phyloP scores from a whole-genome alignment of 2,888 invertebrate genomes.

The Drosophila picticornis region DNA sequence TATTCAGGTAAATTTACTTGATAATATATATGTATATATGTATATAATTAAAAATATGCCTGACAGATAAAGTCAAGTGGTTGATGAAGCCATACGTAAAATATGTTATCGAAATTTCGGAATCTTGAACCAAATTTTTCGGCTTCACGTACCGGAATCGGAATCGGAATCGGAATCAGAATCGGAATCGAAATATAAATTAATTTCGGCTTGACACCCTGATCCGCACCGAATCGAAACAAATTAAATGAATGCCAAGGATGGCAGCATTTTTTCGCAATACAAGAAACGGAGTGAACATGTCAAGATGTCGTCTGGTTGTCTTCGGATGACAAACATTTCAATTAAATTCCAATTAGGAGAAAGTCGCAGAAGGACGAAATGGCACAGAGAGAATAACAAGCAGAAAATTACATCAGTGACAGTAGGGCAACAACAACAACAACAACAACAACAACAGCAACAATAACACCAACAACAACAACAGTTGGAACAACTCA shows the following conservation, averaged over 20 bases:
- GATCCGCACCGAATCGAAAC: slow-evolving; percentile 7
- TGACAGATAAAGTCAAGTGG: background rate
- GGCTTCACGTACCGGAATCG: background rate
- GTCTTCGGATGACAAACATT: slow-evolving; percentile 61
- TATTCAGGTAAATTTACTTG: background rate
- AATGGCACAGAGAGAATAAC: slow-evolving; percentile 8
- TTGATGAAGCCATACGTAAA: background rate
- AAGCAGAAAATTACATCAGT: slow-evolving; percentile 59
- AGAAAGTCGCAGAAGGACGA: slow-evolving; percentile 49
- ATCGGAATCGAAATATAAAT: background rate
- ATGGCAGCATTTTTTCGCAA: background rate
- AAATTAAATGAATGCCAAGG: background rate
- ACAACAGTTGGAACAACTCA: slow-evolving; percentile 13
- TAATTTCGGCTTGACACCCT: background rate
- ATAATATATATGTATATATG: background rate
- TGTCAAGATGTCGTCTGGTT: slow-evolving; percentile 22
- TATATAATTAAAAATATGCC: background rate
- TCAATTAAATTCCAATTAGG: slow-evolving; percentile 68
- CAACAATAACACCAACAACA: slow-evolving; percentile 15
- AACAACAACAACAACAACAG: background rate
- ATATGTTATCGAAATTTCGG: background rate
- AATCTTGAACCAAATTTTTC: background rate
- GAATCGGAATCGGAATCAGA: no score
- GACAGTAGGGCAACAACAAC: slow-evolving; percentile 5
- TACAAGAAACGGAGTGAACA: slow-evolving; percentile 22